Conservation (phyloP, 2,113 vertebrate genomes). For the Chiloscyllium plagiosum region DNA sequence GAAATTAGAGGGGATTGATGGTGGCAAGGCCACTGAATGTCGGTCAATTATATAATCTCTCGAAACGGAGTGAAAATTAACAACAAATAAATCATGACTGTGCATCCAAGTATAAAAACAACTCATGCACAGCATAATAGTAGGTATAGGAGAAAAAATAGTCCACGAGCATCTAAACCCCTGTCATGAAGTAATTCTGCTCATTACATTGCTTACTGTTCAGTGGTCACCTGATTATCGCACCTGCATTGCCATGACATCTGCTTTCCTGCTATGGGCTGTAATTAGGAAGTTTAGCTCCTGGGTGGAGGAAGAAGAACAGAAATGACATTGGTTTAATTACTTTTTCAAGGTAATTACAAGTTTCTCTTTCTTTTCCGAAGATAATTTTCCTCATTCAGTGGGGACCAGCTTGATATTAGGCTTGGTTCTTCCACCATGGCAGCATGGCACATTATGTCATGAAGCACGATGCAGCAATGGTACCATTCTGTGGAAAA, state of each 20-base stretch:
- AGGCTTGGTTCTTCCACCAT: neutral
- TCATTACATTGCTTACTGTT: neutral
- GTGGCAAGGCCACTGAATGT: neutral
- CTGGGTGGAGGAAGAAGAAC: neutral
- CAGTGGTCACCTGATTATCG: neutral
- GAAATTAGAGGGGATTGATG: no score
- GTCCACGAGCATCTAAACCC: neutral
- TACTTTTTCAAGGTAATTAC: neutral
- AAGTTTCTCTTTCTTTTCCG: neutral
- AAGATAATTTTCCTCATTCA: neutral
- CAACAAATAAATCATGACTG: neutral
- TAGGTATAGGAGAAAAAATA: no score
- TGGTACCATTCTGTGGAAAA: neutral
- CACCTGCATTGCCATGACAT: constrained; percentile 24
- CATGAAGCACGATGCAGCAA: neutral
- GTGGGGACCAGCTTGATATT: neutral
- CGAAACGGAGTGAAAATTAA: neutral
- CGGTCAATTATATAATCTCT: no score
- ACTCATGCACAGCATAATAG: neutral
- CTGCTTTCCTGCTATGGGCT: constrained; percentile 26
- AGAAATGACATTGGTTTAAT: neutral
- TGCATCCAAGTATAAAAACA: no score
- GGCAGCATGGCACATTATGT: neutral
- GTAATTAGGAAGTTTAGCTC: neutral
- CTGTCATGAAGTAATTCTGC: neutral